phyloP scores from a whole-genome alignment of 2,113 vertebrate genomes.

The Sitta europaea region DNA sequence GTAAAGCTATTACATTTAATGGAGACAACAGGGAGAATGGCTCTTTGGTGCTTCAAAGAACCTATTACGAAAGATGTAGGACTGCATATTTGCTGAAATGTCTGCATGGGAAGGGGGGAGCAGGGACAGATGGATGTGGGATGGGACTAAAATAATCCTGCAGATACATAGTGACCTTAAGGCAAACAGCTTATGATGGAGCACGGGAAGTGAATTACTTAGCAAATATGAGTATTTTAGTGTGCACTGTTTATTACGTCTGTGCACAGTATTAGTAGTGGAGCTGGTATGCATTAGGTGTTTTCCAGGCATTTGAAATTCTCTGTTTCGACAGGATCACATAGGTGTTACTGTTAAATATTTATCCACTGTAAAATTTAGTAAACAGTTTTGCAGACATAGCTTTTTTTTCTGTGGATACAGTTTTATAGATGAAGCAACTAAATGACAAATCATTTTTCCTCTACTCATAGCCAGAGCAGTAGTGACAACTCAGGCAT shows the following conservation, averaged over 20 bases:
- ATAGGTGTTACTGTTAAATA: conserved; percentile 6
- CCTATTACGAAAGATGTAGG: background rate
- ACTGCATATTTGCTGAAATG: background rate
- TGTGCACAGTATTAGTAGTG: background rate
- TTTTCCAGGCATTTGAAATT: background rate
- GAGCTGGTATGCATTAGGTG: background rate
- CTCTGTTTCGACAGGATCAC: background rate
- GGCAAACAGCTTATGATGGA: background rate
- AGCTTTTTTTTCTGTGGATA: background rate
- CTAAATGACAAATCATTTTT: background rate
- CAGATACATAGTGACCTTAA: background rate
- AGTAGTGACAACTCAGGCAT: background rate
- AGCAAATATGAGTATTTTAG: background rate
- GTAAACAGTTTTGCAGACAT: background rate
- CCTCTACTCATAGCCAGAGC: background rate
- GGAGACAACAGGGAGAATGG: background rate
- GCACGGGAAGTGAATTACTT: background rate
- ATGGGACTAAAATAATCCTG: conserved; percentile 24
- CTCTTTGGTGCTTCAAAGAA: background rate
- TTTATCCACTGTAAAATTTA: background rate
- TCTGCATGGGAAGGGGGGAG: background rate
- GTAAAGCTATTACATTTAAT: background rate
- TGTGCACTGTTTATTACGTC: background rate
- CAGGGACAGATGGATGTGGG: conserved; percentile 14
- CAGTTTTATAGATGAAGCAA: background rate